These are phyloP conservation scores for Physocephala rufipes DNA, from an alignment of 2,888 invertebrate genomes.

Conservation along the genomic window DNA sequence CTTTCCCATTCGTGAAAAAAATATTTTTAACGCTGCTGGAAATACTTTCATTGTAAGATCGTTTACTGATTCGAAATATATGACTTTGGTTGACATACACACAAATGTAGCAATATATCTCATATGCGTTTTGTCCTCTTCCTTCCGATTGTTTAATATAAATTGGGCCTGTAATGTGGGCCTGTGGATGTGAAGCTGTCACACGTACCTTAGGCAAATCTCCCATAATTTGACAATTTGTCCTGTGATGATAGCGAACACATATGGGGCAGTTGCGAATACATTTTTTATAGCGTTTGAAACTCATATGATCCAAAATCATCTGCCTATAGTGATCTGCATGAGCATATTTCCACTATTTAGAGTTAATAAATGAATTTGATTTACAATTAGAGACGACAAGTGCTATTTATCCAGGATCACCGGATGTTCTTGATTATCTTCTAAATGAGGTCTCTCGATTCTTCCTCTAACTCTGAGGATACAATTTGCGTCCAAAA, in stretches of 20 bases:
- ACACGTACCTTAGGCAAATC: not conserved
- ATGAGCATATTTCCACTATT: conserved; percentile 23
- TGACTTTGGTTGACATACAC: conserved; percentile 14
- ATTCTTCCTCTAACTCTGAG: conserved; percentile 29
- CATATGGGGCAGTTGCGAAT: no score
- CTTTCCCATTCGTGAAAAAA: not conserved
- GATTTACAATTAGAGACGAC: conserved; percentile 6
- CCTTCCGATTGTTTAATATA: not conserved
- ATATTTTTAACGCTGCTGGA: conserved; percentile 5
- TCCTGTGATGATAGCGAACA: conserved; percentile 5
- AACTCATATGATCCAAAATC: no score
- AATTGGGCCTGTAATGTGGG: not conserved
- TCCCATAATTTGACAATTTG: conserved; percentile 23
- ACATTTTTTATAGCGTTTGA: no score
- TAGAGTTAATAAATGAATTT: conserved; percentile 12
- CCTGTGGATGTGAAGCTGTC: not conserved
- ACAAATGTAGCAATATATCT: conserved; percentile 16
- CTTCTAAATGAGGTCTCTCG: no score
- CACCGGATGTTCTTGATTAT: conserved; percentile 18
- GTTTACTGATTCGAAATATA: conserved; percentile 16
- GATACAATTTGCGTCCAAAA: conserved; percentile 17
- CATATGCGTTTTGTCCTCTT: conserved; percentile 8
- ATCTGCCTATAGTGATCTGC: no score
- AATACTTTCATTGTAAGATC: not conserved
- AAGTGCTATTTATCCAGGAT: conserved; percentile 24